Evolutionary conservation across 2,888 invertebrate genomes (phyloP).

Genomic region (Acleris laterana): DNA sequence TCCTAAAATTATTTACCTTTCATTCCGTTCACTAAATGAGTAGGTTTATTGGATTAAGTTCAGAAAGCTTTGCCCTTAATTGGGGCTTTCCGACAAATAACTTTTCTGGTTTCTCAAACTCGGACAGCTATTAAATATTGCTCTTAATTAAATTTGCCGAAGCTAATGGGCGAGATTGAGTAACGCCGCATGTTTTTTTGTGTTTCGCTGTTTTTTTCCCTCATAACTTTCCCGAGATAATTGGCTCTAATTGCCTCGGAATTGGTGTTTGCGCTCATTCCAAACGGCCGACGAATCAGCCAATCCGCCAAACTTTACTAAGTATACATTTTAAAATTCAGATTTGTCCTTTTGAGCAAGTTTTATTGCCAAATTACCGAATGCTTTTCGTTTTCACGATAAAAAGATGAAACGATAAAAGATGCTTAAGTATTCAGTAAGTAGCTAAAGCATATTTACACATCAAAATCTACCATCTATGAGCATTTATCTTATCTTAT

Average conservation of each 20-base stretch:
- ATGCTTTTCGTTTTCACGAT: no score
- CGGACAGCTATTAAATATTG: conserved; percentile 78
- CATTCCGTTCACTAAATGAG: conserved; percentile 81
- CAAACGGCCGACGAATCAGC: not conserved
- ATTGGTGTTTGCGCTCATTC: conserved; percentile 15
- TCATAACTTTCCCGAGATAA: conserved; percentile 1
- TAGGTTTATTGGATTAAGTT: conserved; percentile 83
- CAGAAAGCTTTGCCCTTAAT: conserved; percentile 82
- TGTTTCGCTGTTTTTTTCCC: conserved; percentile 7
- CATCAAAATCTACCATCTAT: no score
- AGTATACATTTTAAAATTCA: no score
- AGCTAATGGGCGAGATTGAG: conserved; percentile 61
- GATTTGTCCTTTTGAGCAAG: no score
- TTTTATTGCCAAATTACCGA: no score
- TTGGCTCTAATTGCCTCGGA: conserved; percentile 10
- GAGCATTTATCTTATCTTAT: no score
- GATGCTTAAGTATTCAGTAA: no score
- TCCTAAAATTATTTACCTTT: conserved; percentile 81
- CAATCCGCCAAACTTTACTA: no score
- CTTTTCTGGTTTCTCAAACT: conserved; percentile 82
- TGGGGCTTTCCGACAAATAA: conserved; percentile 82
- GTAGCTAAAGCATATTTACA: no score
- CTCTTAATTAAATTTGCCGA: conserved; percentile 74
- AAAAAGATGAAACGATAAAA: no score
- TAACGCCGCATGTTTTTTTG: conserved; percentile 10